Conservation (phyloP, 2,888 invertebrate species). For the Lamellibrachia columna region DNA sequence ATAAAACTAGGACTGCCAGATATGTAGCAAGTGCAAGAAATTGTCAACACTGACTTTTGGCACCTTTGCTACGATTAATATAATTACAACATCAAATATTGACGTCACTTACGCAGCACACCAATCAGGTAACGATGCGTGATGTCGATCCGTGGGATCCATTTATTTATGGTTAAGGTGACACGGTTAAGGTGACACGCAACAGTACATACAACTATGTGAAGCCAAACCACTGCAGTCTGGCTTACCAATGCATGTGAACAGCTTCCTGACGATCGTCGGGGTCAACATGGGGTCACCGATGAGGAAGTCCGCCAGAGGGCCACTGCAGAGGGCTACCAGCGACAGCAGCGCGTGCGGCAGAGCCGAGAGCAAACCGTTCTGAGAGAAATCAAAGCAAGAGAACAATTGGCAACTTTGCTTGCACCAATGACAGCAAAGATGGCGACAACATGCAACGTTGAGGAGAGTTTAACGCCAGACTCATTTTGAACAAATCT, state of each 20-base stretch:
- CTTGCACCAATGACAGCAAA: no score
- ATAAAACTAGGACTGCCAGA: not conserved
- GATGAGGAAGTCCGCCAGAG: constrained; percentile 56
- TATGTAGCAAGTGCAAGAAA: not conserved
- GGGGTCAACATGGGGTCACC: constrained; percentile 43
- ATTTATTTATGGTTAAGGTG: not conserved
- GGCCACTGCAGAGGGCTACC: constrained; percentile 53
- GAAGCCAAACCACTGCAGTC: not conserved
- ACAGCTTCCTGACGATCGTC: constrained; percentile 56
- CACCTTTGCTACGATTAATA: not conserved
- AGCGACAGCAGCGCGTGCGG: constrained; percentile 59
- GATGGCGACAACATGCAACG: no score
- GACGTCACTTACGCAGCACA: not conserved
- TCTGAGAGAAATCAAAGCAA: constrained; percentile 46
- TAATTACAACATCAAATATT: not conserved
- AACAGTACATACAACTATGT: not conserved
- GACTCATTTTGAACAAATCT: no score
- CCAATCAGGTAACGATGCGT: not conserved
- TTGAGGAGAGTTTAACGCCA: no score
- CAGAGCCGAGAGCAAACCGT: constrained; percentile 57
- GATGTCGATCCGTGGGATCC: not conserved
- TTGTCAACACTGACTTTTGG: not conserved
- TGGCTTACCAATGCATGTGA: constrained; percentile 50
- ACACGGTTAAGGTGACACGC: not conserved
- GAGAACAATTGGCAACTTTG: not conserved